Evolutionary conservation across 2,113 vertebrate species (phyloP).

Genomic region (Xiphorhynchus elegans): DNA sequence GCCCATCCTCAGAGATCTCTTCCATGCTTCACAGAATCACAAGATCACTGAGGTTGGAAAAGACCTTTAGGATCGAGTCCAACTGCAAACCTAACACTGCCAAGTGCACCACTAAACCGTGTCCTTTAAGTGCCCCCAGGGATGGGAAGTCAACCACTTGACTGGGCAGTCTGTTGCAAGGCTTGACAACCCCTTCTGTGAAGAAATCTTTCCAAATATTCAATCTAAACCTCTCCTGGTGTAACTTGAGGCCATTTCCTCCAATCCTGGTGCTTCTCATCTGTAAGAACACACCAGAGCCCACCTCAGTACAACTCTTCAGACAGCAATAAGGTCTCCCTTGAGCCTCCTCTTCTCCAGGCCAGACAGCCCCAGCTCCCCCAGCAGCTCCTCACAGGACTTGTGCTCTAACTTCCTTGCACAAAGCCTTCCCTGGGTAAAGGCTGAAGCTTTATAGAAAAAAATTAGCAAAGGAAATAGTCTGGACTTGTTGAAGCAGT

Average conservation of each 20-base stretch:
- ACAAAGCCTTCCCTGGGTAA: not conserved
- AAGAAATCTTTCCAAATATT: not conserved
- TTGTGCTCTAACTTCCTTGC: not conserved
- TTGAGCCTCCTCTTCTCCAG: not conserved
- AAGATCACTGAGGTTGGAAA: not conserved
- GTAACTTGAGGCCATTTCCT: not conserved
- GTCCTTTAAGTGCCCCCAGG: not conserved
- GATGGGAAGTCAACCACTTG: not conserved
- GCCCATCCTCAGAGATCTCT: not conserved
- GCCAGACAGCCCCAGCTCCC: fast-evolving
- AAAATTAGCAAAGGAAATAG: not conserved
- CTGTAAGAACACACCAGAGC: not conserved
- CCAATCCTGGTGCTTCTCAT: not conserved
- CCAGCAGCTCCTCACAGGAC: fast-evolving
- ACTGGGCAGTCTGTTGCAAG: not conserved
- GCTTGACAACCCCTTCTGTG: no score
- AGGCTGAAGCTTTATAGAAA: not conserved
- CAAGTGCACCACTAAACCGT: not conserved
- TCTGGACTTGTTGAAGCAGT: not conserved
- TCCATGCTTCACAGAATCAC: not conserved
- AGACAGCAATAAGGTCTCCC: not conserved
- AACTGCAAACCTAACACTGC: not conserved
- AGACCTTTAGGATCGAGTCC: not conserved
- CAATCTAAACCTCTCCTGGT: not conserved
- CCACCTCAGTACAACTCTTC: not conserved